These are phyloP conservation scores for Ptychochromis oligacanthus DNA, from an alignment of 2,113 vertebrate genomes.

Conservation along the genomic window DNA sequence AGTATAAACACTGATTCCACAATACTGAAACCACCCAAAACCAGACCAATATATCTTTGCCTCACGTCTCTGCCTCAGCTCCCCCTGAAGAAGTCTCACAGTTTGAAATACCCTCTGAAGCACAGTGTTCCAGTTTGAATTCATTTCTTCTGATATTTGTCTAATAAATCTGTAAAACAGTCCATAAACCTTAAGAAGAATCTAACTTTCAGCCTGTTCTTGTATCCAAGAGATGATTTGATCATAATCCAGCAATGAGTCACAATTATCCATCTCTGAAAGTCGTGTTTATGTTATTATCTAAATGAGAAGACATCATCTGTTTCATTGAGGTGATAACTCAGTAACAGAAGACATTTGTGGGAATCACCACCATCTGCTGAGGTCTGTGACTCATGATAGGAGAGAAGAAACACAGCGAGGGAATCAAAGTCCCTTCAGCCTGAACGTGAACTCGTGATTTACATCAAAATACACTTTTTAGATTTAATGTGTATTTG, in stretches of 20 bases:
- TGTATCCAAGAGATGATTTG: background rate
- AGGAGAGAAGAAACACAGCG: background rate
- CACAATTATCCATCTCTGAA: background rate
- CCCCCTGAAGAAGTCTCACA: background rate
- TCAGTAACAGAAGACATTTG: background rate
- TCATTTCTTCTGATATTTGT: background rate
- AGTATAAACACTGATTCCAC: background rate
- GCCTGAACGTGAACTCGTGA: background rate
- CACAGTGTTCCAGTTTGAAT: background rate
- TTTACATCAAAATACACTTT: background rate
- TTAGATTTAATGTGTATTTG: background rate
- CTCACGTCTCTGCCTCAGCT: background rate
- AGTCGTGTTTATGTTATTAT: background rate
- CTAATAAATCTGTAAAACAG: background rate
- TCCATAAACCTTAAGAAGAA: fast-evolving
- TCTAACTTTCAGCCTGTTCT: too few relatives aligned
- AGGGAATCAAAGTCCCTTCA: background rate
- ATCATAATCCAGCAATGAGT: background rate
- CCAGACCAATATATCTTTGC: background rate
- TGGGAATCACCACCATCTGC: background rate
- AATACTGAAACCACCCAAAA: background rate
- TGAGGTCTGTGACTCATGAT: background rate
- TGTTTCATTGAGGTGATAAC: background rate
- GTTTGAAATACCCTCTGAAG: background rate
- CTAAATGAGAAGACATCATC: background rate